Conservation (phyloP, 2,113 vertebrate species). For the Corythaeola cristata region DNA sequence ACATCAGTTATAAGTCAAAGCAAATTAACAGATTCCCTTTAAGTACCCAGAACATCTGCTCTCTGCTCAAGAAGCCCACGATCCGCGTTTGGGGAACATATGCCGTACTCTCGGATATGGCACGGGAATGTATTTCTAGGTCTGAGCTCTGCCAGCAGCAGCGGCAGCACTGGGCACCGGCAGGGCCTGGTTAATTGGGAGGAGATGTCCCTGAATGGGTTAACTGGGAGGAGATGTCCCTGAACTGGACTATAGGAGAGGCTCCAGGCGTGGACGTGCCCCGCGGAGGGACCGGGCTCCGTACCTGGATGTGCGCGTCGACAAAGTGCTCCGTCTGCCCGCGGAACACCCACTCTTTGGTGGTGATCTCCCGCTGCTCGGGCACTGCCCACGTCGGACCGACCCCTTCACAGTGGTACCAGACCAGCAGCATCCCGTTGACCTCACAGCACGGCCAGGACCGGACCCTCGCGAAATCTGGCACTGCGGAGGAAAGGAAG, state of each 20-base stretch:
- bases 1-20: not conserved
- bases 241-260: not conserved
- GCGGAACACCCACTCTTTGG: conserved; percentile 71
- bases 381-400: conserved; percentile 75
- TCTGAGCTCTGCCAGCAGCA: not conserved
- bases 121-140: not conserved
- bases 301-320: conserved; percentile 78
- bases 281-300: rapidly evolving
- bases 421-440: conserved; percentile 76
- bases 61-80: not conserved
- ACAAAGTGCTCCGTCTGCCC: conserved; percentile 79
- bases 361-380: conserved; percentile 69
- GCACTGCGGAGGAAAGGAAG: conserved; percentile 66
- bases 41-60: conserved; percentile 10
- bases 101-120: rapidly evolving
- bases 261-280: rapidly evolving
- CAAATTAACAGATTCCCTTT: not conserved
- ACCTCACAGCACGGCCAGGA: conserved; percentile 78
- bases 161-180: not conserved
- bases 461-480: conserved; percentile 70
- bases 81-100: not conserved
- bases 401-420: conserved; percentile 78
- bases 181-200: not conserved
- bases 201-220: not conserved
- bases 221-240: not conserved